Base-by-base conservation (phyloP, 2,797 vertebrate species). In the Gallinago solitaria region DNA sequence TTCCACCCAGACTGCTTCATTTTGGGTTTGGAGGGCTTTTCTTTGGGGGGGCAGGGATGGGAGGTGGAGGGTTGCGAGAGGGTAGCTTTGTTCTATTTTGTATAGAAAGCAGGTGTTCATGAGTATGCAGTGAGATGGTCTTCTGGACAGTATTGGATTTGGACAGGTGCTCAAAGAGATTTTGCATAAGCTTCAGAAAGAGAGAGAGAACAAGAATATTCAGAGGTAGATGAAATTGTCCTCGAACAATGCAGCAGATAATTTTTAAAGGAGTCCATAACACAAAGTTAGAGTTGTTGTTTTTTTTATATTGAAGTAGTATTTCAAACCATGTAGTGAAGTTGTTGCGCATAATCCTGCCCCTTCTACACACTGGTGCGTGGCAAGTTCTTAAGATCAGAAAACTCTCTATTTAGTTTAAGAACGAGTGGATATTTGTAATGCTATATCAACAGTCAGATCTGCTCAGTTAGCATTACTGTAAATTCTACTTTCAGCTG, bases 381-480 rank as follows among this genome's bases (percentile, higher is more conserved):
- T 53, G 43, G 25, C 8, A 61, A n/a, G 12, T 61, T 83, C 21
- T 78, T 63, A 50, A 84, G 91, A 77, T 28, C 3, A 43, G 53
- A 54, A 56, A 11, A 0, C 4, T 6, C 16, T 87, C 41, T 71
- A 8, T 35, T 69, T 39, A 37, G 16, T 61, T 94, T 75, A 65
- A 80, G 61, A 37, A 83, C 16, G 18, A 71, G 59, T 87, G 74
- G 67, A 15, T 79, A 59, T 89, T 82, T 82, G 88, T 63, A 35
- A 32, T 12, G 54, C 57, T 70, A 1, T 70, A 89, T 89, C 91
- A 76, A 32, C 71, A 78, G 50, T 10, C 87, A 90, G 83, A 96
- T 95, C 90, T 96, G 87, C 93, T 95, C 93, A 24, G 68, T 95
- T 87, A 82, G 75, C 95, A 95, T 90, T 94, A 82, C 81, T n/a